Conservation (phyloP, 1,140 invertebrate species). For the Batillaria attramentaria region DNA sequence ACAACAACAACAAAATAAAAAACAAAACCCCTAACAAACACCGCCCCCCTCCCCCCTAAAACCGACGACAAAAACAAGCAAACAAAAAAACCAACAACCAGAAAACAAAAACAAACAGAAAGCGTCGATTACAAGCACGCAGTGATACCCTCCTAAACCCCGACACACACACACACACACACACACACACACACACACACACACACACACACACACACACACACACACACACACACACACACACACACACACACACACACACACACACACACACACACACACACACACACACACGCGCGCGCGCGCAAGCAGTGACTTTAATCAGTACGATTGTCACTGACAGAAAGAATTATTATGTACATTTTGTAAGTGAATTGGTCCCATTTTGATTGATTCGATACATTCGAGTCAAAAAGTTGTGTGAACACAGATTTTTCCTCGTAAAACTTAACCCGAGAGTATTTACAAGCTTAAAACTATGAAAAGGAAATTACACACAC, state of each 20-base stretch:
- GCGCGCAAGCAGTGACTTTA: neutral
- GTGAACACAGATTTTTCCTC: neutral
- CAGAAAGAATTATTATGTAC: neutral
- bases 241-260: constrained; percentile 1
- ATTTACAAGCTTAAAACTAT: neutral
- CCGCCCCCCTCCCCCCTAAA: neutral
- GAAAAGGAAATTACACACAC: too few species aligned
- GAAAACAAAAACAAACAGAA: neutral
- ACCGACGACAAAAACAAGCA: neutral
- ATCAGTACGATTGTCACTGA: neutral
- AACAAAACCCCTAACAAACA: neutral
- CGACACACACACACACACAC: neutral
- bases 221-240: constrained; percentile 14
- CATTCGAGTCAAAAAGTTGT: neutral
- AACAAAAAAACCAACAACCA: neutral
- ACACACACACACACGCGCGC: constrained; percentile 7
- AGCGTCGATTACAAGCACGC: neutral
- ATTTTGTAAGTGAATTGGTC: too few species aligned
- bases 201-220: constrained; percentile 16
- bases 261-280: neutral
- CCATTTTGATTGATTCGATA: too few species aligned
- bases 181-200: constrained; percentile 18
- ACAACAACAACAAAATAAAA: neutral
- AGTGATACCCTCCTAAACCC: neutral
- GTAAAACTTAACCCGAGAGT: neutral